phyloP scores from a whole-genome alignment of 2,113 vertebrate species.

The Ptilonorhynchus violaceus region DNA sequence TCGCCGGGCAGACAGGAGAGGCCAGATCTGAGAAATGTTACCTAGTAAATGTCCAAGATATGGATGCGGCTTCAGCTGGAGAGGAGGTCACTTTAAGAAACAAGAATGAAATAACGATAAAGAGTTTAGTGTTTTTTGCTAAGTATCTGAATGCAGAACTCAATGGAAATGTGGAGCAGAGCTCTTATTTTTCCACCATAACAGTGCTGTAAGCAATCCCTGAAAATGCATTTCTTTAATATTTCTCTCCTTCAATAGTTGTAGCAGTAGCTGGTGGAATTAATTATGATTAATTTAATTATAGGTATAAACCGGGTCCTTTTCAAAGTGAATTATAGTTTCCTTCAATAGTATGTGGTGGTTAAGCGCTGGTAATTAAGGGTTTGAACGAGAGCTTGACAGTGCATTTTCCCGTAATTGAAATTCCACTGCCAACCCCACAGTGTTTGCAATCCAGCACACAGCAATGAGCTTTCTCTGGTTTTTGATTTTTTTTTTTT shows the following conservation, averaged over 20 bases:
- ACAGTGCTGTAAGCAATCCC: neutral
- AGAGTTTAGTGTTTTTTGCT: neutral
- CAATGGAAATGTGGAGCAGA: neutral
- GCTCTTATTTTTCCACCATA: neutral
- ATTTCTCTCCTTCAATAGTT: slow-evolving; percentile 10
- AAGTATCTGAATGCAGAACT: neutral
- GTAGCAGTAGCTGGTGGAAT: slow-evolving; percentile 25
- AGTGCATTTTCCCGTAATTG: slow-evolving; percentile 34
- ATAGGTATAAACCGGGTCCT: slow-evolving; percentile 48
- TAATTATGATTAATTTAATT: slow-evolving; percentile 65
- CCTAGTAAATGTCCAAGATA: neutral
- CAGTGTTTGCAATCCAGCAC: slow-evolving; percentile 17
- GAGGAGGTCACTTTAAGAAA: neutral
- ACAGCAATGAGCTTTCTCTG: neutral
- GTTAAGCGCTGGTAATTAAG: slow-evolving; percentile 35
- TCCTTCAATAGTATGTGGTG: neutral
- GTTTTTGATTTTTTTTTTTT: neutral
- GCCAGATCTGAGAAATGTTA: neutral
- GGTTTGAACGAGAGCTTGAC: slow-evolving; percentile 18
- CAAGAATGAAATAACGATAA: neutral
- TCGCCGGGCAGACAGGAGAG: neutral
- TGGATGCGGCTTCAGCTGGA: neutral
- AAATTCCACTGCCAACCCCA: slow-evolving; percentile 49
- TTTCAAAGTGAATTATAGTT: slow-evolving; percentile 40
- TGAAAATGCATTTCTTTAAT: neutral